Conservation (phyloP, 2,113 vertebrate species). For the Cyprinodon variegatus region DNA sequence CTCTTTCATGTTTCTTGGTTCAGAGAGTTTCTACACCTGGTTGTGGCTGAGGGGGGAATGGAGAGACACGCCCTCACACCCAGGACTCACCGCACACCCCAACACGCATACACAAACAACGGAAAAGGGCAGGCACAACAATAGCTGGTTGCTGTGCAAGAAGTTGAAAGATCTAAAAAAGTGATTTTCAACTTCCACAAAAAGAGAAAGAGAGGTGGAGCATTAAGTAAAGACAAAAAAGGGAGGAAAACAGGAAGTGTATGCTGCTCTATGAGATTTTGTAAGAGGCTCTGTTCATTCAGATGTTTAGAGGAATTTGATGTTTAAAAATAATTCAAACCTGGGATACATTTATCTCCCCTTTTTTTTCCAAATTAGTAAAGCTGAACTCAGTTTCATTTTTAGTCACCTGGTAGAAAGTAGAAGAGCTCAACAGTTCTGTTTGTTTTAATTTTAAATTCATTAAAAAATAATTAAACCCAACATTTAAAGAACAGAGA, state of each 20-base stretch:
- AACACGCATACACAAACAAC: constrained; percentile 35
- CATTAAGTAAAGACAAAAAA: constrained; percentile 35
- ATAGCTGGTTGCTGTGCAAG: constrained; percentile 37
- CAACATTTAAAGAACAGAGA: background rate
- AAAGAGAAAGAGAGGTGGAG: constrained; percentile 46
- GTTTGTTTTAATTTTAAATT: background rate
- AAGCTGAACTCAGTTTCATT: background rate
- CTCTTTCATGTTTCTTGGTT: constrained; percentile 70
- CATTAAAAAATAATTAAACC: background rate
- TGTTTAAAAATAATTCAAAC: background rate
- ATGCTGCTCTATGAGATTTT: constrained; percentile 49
- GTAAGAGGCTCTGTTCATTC: constrained; percentile 15
- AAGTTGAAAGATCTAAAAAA: constrained; percentile 59
- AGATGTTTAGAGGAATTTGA: constrained; percentile 26
- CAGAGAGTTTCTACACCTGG: constrained; percentile 79
- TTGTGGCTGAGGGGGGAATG: constrained; percentile 57
- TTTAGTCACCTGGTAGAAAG: background rate
- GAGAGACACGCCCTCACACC: constrained; percentile 64
- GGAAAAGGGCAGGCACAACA: constrained; percentile 62
- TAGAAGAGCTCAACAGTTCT: background rate
- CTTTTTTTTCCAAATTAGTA: background rate
- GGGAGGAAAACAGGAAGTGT: constrained; percentile 45
- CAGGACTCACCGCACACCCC: constrained; percentile 46
- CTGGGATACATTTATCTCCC: background rate
- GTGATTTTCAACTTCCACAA: constrained; percentile 62